Conservation (phyloP, 1,140 invertebrate species). For the Neelides sp. region DNA sequence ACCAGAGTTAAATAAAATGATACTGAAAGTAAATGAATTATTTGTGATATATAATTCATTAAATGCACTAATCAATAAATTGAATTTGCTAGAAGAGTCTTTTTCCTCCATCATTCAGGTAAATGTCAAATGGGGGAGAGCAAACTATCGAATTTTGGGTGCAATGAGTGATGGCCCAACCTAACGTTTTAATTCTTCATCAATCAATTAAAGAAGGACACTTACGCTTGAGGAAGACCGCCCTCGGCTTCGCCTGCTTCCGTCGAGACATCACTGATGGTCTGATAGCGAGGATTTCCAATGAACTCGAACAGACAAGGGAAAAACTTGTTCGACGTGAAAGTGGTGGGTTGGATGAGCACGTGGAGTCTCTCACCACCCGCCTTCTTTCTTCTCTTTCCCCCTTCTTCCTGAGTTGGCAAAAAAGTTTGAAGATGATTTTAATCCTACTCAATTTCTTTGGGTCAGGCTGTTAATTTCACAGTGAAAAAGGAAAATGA, state of each 20-base stretch:
- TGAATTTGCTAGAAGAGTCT: too few species aligned
- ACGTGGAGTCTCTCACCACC: neutral
- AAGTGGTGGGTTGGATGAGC: neutral
- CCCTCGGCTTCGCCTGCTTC: slow-evolving; percentile 43
- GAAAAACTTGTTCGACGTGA: neutral
- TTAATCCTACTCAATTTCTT: neutral
- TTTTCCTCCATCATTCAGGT: neutral
- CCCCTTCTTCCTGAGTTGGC: neutral
- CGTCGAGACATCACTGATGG: slow-evolving; percentile 38
- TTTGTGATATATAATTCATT: too few species aligned
- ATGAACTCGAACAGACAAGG: neutral
- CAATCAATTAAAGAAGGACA: slow-evolving; percentile 21
- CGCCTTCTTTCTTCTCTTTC: neutral
- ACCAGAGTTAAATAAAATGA: neutral
- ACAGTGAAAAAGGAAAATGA: neutral
- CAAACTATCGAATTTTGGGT: too few species aligned
- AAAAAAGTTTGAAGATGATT: too few species aligned
- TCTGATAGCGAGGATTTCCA: neutral
- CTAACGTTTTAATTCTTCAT: too few species aligned
- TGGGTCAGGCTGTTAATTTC: neutral
- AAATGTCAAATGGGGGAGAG: neutral
- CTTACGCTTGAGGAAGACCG: slow-evolving; percentile 39
- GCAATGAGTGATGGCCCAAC: too few species aligned
- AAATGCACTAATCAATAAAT: neutral
- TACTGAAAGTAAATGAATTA: too few species aligned